Conservation (phyloP, 2,888 invertebrate genomes). For the Heliconius erato region DNA sequence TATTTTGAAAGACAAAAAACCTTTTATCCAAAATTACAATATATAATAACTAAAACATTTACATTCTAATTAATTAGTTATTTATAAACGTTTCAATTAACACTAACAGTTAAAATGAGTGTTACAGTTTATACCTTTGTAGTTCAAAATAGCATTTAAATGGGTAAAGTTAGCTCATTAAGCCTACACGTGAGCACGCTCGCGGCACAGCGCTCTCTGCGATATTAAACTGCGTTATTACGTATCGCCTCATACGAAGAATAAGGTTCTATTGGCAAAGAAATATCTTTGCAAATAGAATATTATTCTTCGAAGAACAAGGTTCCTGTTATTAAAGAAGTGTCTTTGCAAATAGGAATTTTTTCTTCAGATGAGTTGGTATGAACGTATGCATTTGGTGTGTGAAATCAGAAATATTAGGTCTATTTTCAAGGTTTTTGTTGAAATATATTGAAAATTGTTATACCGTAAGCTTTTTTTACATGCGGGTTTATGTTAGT, state of each 20-base stretch:
- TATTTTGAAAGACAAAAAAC: not conserved
- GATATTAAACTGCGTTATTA: slow-evolving; percentile 22
- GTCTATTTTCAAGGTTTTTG: not conserved
- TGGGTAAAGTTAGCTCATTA: slow-evolving; percentile 46
- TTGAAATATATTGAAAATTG: too few relatives aligned
- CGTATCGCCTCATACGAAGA: not conserved
- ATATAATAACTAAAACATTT: too few relatives aligned
- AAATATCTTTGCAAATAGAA: too few relatives aligned
- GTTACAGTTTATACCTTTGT: slow-evolving; percentile 19
- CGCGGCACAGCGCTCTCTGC: slow-evolving; percentile 9
- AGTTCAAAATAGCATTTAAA: slow-evolving; percentile 40
- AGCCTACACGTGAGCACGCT: slow-evolving; percentile 22
- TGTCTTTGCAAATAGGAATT: too few relatives aligned
- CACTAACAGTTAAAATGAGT: not conserved
- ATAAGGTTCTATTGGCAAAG: too few relatives aligned
- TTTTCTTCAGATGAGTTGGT: too few relatives aligned
- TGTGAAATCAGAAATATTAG: slow-evolving; percentile 18
- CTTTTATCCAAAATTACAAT: too few relatives aligned
- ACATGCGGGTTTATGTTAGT: too few relatives aligned
- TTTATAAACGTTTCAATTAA: not conserved
- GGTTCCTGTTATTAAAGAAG: too few relatives aligned
- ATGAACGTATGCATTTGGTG: not conserved
- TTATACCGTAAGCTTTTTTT: too few relatives aligned
- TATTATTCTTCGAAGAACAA: too few relatives aligned
- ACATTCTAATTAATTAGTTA: too few relatives aligned